Evolutionary conservation across 2,888 invertebrate species (phyloP), one percentile per base, ranked within the genome.

Genomic region (Gasteruption jaculator): DNA sequence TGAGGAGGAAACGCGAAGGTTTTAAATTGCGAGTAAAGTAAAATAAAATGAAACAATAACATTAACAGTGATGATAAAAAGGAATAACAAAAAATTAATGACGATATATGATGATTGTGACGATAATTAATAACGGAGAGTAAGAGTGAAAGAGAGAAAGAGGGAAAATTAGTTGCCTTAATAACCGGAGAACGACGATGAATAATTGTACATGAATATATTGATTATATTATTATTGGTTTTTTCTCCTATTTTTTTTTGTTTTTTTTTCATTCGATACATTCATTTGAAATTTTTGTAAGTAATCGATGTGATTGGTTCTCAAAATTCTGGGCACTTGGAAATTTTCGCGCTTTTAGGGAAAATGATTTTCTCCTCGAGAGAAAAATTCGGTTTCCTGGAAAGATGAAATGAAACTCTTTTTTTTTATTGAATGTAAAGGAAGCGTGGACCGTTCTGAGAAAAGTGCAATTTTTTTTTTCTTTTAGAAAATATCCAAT

Each of bases 151-250:
- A 49, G 27, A 47, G 39, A 39, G 33, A 49, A 26, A 46, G 36
- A n/a, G 45, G 54, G 48, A 50, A 56, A 57, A 60, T 69, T 68
- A 68, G 63, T 66, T 67, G 68, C 68, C 68, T 69, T 69, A 66
- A 50, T 50, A 50, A n/a, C n/a, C n/a, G n/a, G n/a, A n/a, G n/a
- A 49, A 61, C 48, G 53, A 59, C 22, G 43, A 50, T 20, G 49
- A 47, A 43, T 49, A 53, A 56, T 54, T 60, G 60, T 57, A 57
- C n/a, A 57, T 55, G 53, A 49, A 51, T 43, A 56, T 58, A 54
- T 58, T 58, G 56, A 58, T 50, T 59, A 55, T 59, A 45, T 60
- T 56, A 52, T 58, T 51, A 54, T 43, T 48, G 35, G 30, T 45
- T 48, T 48, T 46, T 53, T 53, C 56, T 56, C 49, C 56, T 49